A percentile compares a stretch with the other conserved stretches of the same genome.
Conservation (phyloP, 2,113 vertebrate species). For the Bufo bufo region DNA sequence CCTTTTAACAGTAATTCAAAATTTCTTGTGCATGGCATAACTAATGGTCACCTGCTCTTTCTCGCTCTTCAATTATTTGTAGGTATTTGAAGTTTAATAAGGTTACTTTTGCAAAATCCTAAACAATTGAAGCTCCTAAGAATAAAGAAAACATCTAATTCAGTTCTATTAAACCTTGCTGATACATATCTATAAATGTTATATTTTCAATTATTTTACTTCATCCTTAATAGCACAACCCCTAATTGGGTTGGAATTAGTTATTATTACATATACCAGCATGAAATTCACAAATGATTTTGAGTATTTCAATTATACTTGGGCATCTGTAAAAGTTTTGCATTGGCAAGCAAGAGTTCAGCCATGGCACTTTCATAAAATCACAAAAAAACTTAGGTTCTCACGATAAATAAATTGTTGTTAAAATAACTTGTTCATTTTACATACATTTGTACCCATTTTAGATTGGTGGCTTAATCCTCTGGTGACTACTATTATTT, state of each 20-base stretch:
- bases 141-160: background rate
- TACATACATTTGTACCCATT: conserved; percentile 34
- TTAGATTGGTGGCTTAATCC: conserved; percentile 37
- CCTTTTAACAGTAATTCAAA: too few species aligned
- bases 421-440: conserved; percentile 16
- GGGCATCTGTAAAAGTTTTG: background rate
- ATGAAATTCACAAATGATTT: too few species aligned
- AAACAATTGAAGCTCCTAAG: background rate
- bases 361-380: background rate
- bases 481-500: conserved; percentile 45
- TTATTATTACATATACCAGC: too few species aligned
- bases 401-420: conserved; percentile 5
- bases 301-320: too few species aligned
- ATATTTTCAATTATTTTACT: too few species aligned
- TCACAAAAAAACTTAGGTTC: conserved; percentile 11
- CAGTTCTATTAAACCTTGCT: background rate
- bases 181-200: background rate
- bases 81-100: background rate
- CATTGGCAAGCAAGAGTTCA: background rate
- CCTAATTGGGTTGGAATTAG: too few species aligned
- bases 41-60: background rate
- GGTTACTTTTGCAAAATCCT: background rate
- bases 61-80: background rate
- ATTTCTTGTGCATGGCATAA: too few species aligned
- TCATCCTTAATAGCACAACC: too few species aligned